Evolutionary conservation across 2,797 vertebrate species (phyloP), one percentile per base, ranked within the genome.

Genomic region (Bufotes viridis): DNA sequence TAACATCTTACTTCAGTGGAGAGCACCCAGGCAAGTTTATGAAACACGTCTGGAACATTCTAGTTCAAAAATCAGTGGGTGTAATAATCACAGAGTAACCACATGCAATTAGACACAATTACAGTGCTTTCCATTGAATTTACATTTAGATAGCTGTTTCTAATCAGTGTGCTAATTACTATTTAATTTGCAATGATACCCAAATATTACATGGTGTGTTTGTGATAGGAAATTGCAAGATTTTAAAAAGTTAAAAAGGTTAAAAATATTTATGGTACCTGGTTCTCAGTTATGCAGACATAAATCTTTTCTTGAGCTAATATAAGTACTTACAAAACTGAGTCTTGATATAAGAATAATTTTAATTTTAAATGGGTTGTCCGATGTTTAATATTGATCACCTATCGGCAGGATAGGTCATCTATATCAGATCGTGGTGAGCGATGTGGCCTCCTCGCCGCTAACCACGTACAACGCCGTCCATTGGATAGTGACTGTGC

Each of bases 61-160:
- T 65, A 26, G 18, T n/a, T 42, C 18, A 14, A 75, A 84, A 75
- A 49, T 57, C 83, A 85, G 72, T 85, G 57, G 72, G 55, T 53
- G 58, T 76, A 60, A 60, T 79, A 88, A 88, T 84, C 53, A 80
- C 42, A 53, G 58, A 29, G 69, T 82, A 34, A 53, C 34, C 57
- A 76, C 60, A 78, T 82, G 57, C 65, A 75, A 87, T 82, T 63
- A 87, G 14, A 79, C 34, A 78, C 83, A 88, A 88, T 88, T 84
- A 84, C 14, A 24, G 69, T n/a, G 20, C 55, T 88, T 88, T 70
- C 57, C 81, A 72, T 70, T 61, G 70, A 60, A 88, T 88, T 84
- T 53, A 53, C 87, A 84, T 78, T 84, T 78, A 83, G 18, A 34
- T 51, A 82, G 51, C 72, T 26, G 55, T 53, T 69, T 82, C 17